Evolutionary conservation across 2,888 invertebrate species (phyloP).

Genomic region (Electrophaes corylata): DNA sequence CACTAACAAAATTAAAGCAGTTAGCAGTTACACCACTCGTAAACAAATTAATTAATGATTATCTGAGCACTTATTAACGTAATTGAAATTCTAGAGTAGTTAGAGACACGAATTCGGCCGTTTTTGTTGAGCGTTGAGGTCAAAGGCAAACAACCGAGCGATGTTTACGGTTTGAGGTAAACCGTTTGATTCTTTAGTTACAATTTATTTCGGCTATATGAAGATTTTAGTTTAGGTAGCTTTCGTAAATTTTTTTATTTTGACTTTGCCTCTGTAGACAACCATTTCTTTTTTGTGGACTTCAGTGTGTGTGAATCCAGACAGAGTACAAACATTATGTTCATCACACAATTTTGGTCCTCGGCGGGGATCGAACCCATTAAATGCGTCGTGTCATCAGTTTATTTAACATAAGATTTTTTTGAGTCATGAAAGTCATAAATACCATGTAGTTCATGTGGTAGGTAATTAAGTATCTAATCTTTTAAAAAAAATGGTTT

Average conservation of each 20-base stretch:
- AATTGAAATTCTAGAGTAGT: conserved; percentile 38
- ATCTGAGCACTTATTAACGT: conserved; percentile 32
- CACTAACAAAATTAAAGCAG: conserved; percentile 1
- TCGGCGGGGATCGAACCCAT: too few relatives aligned
- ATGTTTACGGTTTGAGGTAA: conserved; percentile 47
- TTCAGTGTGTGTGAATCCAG: too few relatives aligned
- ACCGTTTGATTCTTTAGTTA: conserved; percentile 27
- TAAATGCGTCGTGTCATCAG: too few relatives aligned
- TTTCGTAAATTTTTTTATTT: background rate
- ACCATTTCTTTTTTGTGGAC: too few relatives aligned
- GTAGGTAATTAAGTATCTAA: too few relatives aligned
- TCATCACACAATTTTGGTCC: too few relatives aligned
- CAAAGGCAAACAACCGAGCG: conserved; percentile 56
- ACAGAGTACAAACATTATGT: too few relatives aligned
- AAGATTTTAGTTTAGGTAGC: background rate
- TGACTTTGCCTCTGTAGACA: too few relatives aligned
- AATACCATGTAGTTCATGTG: too few relatives aligned
- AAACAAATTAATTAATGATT: conserved; percentile 33
- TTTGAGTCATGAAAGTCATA: too few relatives aligned
- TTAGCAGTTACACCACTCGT: conserved; percentile 38
- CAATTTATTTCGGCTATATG: background rate
- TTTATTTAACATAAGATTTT: too few relatives aligned
- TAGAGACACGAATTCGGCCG: conserved; percentile 26
- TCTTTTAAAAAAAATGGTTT: background rate
- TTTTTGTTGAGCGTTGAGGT: conserved; percentile 49